Conservation (phyloP, 2,113 vertebrate genomes). For the Sprattus sprattus region DNA sequence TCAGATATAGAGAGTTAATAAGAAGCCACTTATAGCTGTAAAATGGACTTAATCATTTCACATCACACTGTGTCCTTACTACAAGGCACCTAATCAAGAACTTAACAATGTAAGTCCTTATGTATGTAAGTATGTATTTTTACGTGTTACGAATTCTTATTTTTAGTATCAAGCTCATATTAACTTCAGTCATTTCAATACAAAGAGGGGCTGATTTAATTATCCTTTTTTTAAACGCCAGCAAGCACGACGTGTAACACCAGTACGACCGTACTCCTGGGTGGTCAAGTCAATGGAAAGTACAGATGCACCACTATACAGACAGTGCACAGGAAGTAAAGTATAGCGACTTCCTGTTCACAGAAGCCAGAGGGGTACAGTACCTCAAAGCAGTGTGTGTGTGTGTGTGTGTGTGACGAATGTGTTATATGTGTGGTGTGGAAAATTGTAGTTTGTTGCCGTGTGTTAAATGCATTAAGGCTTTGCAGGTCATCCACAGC, state of each 20-base stretch:
- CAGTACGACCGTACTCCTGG: background rate
- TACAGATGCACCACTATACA: constrained; percentile 55
- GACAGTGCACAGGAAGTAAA: constrained; percentile 56
- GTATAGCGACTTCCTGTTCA: constrained; percentile 68
- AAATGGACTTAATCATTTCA: no score
- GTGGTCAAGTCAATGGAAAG: constrained; percentile 64
- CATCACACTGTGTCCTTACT: no score
- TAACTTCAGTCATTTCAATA: background rate
- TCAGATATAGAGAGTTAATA: no score
- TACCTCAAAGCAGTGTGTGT: background rate
- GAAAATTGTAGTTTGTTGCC: background rate
- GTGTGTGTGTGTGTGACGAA: background rate
- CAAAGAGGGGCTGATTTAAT: background rate
- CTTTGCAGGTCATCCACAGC: background rate
- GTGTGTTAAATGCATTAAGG: background rate
- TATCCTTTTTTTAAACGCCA: no score
- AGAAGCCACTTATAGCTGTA: no score
- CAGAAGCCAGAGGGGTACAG: background rate
- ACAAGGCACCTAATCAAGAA: no score
- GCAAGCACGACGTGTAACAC: background rate
- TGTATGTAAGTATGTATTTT: no score
- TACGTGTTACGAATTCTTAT: no score
- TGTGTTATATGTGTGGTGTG: background rate
- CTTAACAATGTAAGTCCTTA: no score
- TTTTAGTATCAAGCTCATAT: background rate